Percentiles rank a stretch among this genome's conserved stretches.
These are phyloP conservation scores for Halisarca cf. caerulea DNA, from an alignment of 37 sponge, comb jelly and placozoan genomes.

Conservation along the genomic window DNA sequence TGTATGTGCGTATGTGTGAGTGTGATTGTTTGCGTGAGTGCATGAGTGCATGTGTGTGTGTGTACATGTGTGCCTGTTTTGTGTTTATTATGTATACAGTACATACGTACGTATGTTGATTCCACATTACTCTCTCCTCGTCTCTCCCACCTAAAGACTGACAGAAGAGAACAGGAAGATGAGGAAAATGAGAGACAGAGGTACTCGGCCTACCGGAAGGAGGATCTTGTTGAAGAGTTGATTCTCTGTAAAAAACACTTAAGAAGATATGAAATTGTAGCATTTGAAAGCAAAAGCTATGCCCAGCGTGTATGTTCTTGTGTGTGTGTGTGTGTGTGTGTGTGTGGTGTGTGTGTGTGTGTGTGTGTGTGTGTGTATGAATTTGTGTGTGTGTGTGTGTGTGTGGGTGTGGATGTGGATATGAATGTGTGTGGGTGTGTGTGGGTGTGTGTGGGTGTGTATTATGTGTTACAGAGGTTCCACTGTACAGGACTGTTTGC, in stretches of 20 bases:
- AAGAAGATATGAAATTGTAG: neutral
- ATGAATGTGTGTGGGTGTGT: neutral
- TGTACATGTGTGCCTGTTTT: no score
- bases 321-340: slow-evolving; percentile 28
- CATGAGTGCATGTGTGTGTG: no score
- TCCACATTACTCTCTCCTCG: no score
- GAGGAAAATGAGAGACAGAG: neutral
- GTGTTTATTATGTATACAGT: no score
- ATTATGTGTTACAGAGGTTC: no score
- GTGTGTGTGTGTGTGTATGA: slow-evolving; percentile 11
- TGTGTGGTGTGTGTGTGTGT: slow-evolving; percentile 7
- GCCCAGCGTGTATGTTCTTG: neutral
- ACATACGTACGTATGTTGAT: no score
- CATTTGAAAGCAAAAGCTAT: neutral
- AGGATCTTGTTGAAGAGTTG: neutral
- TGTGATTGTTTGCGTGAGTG: no score
- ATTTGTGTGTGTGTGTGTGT: slow-evolving; percentile 4
- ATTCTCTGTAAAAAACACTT: neutral
- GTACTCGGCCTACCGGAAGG: neutral
- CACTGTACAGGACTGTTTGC: no score
- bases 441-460: neutral
- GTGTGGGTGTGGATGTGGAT: neutral
- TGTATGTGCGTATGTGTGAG: neutral
- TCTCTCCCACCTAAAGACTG: no score
- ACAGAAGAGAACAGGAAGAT: neutral